These are phyloP conservation scores for Ochlodes sylvanus DNA, from an alignment of 2,888 invertebrate genomes.

Conservation along the genomic window DNA sequence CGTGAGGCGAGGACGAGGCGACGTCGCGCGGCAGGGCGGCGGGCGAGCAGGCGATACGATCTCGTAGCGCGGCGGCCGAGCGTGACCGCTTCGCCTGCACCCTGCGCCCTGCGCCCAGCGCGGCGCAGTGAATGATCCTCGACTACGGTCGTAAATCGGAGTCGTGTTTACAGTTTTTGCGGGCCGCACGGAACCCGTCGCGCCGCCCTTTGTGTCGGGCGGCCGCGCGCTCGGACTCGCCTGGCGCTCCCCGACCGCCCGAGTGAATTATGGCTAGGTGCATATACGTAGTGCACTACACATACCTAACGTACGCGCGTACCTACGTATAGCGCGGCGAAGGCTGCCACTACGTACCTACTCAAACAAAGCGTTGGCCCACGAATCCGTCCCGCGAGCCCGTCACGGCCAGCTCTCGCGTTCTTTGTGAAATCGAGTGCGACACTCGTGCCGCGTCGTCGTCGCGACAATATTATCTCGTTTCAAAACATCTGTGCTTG, in stretches of 20 bases:
- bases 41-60: constrained; percentile 66
- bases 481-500: constrained; percentile 76
- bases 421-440: constrained; percentile 68
- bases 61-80: constrained; percentile 77
- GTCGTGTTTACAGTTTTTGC: constrained; percentile 82
- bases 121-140: constrained; percentile 63
- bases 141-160: constrained; percentile 70
- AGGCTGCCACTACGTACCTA: constrained; percentile 79
- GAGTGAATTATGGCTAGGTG: constrained; percentile 74
- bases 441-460: constrained; percentile 63
- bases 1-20: constrained; percentile 59
- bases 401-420: constrained; percentile 62
- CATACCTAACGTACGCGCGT: constrained; percentile 68
- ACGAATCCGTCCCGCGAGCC: constrained; percentile 70
- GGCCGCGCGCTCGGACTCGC: constrained; percentile 46
- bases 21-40: constrained; percentile 63
- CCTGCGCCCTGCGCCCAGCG: constrained; percentile 52
- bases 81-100: constrained; percentile 69
- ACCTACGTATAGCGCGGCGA: constrained; percentile 74
- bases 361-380: constrained; percentile 83
- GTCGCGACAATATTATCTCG: constrained; percentile 61
- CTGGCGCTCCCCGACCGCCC: constrained; percentile 54
- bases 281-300: constrained; percentile 68
- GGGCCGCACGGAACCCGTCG: constrained; percentile 69
- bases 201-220: constrained; percentile 72